Percentiles rank a stretch among this genome's conserved stretches.
Conservation (phyloP, 1,140 invertebrate species). For the Musca domestica region DNA sequence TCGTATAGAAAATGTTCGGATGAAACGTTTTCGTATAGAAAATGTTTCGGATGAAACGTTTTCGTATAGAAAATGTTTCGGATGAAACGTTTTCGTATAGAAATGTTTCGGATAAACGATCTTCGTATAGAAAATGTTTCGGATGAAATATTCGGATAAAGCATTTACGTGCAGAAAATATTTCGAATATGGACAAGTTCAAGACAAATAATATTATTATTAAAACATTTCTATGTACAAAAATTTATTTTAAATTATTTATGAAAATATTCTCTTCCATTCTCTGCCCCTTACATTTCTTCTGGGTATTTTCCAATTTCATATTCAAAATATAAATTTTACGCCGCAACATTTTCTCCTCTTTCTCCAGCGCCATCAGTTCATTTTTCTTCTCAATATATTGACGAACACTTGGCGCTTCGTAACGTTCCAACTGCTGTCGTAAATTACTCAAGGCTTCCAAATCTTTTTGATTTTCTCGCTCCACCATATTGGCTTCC, state of each 20-base stretch:
- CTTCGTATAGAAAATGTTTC: too few relatives aligned
- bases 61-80: too few relatives aligned
- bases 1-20: too few relatives aligned
- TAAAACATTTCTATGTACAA: too few relatives aligned
- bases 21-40: too few relatives aligned
- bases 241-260: neutral
- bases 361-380: slow-evolving; percentile 41
- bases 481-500: slow-evolving; percentile 37
- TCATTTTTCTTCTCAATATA: slow-evolving; percentile 48
- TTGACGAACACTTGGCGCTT: slow-evolving; percentile 44
- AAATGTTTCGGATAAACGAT: too few relatives aligned
- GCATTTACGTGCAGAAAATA: too few relatives aligned
- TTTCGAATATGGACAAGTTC: too few relatives aligned
- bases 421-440: slow-evolving; percentile 37
- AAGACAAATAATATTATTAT: too few relatives aligned
- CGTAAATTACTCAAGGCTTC: slow-evolving; percentile 31
- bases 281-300: slow-evolving; percentile 11
- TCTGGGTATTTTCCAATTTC: slow-evolving; percentile 44
- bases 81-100: too few relatives aligned
- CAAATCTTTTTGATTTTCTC: slow-evolving; percentile 37
- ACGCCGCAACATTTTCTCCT: slow-evolving; percentile 46
- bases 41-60: too few relatives aligned
- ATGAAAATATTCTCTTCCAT: neutral
- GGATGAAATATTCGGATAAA: too few relatives aligned
- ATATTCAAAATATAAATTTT: slow-evolving; percentile 49